Evolutionary conservation across 1,140 invertebrate species (phyloP).

Genomic region (Polypedilum pembai): DNA sequence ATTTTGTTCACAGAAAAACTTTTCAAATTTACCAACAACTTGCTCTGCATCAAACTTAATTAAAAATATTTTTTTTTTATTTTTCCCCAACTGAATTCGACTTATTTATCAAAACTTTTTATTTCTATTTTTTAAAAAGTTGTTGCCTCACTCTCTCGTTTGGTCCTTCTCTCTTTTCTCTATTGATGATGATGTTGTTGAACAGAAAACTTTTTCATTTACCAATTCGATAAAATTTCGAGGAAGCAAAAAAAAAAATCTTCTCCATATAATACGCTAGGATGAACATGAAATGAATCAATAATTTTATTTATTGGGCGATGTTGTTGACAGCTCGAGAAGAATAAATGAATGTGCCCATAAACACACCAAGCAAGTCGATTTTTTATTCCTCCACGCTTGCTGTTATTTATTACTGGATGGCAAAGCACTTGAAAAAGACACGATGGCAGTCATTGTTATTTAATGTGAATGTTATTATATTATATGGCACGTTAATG

Average conservation of each 20-base stretch:
- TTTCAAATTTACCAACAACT: not conserved
- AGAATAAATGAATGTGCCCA: constrained; percentile 16
- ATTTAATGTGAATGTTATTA: too few species aligned
- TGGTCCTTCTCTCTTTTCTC: not conserved
- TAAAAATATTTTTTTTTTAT: not conserved
- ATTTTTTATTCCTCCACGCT: not conserved
- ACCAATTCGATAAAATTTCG: not conserved
- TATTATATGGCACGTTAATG: too few species aligned
- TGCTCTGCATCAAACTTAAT: constrained; percentile 6
- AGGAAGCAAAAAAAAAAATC: not conserved
- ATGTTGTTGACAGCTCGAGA: constrained; percentile 14
- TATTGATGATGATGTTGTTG: constrained; percentile 12
- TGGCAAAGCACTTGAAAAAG: too few species aligned
- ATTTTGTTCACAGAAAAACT: not conserved
- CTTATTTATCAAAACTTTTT: not conserved
- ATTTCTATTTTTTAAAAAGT: not conserved
- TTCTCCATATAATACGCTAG: not conserved
- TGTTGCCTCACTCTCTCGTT: too few species aligned
- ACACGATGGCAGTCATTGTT: too few species aligned
- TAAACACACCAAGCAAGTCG: not conserved
- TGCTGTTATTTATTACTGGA: not conserved
- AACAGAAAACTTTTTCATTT: constrained; percentile 24
- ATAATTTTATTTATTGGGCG: constrained; percentile 28
- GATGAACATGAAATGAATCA: constrained; percentile 27
- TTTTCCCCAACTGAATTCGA: not conserved